These are phyloP conservation scores for Rhabdophis nuchalis DNA, from an alignment of 2,797 vertebrate genomes.

Conservation along the genomic window DNA sequence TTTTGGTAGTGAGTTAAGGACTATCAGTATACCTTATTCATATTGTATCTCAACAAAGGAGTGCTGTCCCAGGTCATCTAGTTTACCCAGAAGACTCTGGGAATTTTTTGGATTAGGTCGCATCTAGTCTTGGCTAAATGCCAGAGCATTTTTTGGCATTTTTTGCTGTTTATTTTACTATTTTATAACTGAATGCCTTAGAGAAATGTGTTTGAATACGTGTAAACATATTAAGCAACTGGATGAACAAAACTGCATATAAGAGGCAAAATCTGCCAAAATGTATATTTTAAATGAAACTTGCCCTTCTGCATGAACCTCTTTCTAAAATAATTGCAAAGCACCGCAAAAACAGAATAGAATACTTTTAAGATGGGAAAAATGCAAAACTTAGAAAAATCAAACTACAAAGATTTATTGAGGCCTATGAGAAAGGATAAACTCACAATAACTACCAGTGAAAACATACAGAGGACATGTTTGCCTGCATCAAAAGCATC, in stretches of 20 bases:
- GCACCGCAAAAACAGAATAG: not conserved
- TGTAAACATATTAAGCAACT: not conserved
- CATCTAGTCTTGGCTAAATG: not conserved
- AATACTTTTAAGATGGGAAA: not conserved
- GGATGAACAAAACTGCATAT: not conserved
- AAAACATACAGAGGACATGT: not conserved
- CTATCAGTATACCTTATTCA: not conserved
- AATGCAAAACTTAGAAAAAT: not conserved
- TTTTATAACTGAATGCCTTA: not conserved
- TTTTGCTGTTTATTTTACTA: not conserved
- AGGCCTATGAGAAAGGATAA: not conserved
- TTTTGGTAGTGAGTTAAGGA: not conserved
- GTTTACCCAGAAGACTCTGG: not conserved
- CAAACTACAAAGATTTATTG: not conserved
- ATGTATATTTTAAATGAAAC: not conserved
- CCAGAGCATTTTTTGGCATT: not conserved
- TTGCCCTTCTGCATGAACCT: not conserved
- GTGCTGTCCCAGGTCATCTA: not conserved
- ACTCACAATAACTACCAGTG: not conserved
- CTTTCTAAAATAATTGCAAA: not conserved
- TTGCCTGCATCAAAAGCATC: not conserved
- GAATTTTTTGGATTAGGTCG: not conserved
- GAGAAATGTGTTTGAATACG: not conserved
- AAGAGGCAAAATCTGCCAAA: not conserved
- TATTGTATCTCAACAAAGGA: not conserved